A percentile compares a stretch with the other conserved stretches of the same genome.
Conservation (phyloP, 2,888 invertebrate genomes). For the Mantis religiosa region DNA sequence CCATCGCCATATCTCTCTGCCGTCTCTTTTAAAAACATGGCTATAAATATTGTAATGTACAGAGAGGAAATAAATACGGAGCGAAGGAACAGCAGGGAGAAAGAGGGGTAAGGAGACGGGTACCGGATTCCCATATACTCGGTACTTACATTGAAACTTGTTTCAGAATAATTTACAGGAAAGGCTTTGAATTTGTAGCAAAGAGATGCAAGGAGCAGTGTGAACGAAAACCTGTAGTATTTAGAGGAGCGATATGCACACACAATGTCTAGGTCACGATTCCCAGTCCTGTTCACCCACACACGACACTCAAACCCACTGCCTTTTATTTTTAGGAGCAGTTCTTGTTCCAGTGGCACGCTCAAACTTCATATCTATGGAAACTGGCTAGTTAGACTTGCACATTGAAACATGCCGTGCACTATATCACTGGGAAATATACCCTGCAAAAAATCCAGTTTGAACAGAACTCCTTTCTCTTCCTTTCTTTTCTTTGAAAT, state of each 20-base stretch:
- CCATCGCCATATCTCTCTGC: slow-evolving; percentile 26
- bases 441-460: too few species aligned
- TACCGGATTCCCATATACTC: not conserved
- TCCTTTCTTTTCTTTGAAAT: too few species aligned
- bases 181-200: slow-evolving; percentile 23
- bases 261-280: not conserved
- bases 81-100: not conserved
- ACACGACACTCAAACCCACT: not conserved
- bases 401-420: not conserved
- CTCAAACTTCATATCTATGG: not conserved
- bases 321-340: not conserved
- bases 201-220: slow-evolving; percentile 19
- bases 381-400: not conserved
- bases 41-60: slow-evolving; percentile 28
- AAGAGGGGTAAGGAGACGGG: not conserved
- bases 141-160: slow-evolving; percentile 17
- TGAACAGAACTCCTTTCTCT: too few species aligned
- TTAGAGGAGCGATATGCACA: not conserved
- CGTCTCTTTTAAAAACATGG: slow-evolving; percentile 25
- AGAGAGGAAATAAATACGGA: slow-evolving; percentile 17
- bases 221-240: slow-evolving; percentile 1
- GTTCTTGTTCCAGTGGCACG: not conserved
- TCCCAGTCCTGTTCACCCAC: not conserved
- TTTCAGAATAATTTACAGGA: slow-evolving; percentile 28
- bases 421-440: not conserved